Evolutionary conservation across 2,888 invertebrate genomes (phyloP).

Genomic region (Argyresthia goedartella): DNA sequence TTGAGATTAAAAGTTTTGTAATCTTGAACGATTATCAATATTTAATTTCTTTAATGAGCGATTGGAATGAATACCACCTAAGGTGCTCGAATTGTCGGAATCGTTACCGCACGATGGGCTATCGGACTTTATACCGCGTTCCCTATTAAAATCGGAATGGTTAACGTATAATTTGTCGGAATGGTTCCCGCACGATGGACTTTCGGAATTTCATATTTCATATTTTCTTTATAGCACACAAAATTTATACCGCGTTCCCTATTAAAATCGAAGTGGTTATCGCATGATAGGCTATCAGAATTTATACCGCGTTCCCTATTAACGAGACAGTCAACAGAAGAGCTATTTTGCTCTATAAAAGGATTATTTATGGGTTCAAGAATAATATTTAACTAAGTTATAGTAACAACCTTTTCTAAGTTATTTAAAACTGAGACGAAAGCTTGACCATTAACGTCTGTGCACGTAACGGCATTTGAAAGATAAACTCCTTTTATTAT

Average conservation of each 20-base stretch:
- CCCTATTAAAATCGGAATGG: no score
- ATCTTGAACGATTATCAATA: constrained; percentile 11
- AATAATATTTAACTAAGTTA: background rate
- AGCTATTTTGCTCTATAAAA: no score
- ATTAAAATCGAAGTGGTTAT: background rate
- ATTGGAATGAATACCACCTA: constrained; percentile 3
- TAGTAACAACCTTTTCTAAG: background rate
- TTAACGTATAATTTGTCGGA: no score
- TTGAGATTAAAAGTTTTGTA: no score
- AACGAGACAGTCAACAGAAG: background rate
- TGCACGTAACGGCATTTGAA: background rate
- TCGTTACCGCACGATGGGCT: background rate
- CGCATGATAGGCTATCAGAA: no score
- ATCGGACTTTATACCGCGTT: background rate
- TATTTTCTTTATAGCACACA: no score
- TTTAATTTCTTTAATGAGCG: constrained; percentile 6
- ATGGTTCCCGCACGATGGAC: no score
- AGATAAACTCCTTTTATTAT: background rate
- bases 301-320: constrained; percentile 5
- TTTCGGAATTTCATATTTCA: no score
- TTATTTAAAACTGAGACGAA: background rate
- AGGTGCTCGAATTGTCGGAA: no score
- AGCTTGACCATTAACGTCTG: background rate
- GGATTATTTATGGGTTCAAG: background rate
- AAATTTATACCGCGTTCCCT: constrained; percentile 6